Conservation (phyloP, 2,113 vertebrate species). For the Pachycephala philippinensis region DNA sequence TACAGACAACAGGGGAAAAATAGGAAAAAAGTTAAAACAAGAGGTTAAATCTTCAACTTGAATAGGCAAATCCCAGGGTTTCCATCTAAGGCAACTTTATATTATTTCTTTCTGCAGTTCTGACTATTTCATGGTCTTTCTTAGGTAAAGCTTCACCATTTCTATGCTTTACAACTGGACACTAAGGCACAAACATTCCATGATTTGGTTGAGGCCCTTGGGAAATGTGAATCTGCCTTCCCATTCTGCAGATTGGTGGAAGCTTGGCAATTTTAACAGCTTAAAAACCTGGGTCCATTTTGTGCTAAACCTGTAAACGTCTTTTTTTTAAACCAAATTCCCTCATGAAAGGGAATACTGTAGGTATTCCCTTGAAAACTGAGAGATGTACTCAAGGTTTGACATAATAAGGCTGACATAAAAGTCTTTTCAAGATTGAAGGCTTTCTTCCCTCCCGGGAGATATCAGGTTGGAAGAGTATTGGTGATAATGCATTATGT, state of each 20-base stretch:
- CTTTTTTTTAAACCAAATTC: background rate
- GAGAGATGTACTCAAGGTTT: background rate
- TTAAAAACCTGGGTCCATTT: background rate
- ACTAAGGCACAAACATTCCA: background rate
- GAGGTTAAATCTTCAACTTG: background rate
- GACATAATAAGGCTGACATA: background rate
- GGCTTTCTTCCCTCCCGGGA: background rate
- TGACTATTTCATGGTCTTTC: background rate
- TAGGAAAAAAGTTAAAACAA: background rate
- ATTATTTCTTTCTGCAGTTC: background rate
- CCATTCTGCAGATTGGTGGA: background rate
- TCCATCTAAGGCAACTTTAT: background rate
- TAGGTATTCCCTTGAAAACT: background rate
- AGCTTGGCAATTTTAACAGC: background rate
- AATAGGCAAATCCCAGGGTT: background rate
- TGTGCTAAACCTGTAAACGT: background rate
- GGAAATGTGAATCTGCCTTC: background rate
- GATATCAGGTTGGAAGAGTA: background rate
- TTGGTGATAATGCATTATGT: slow-evolving; percentile 27
- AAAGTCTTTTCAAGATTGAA: background rate
- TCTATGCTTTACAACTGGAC: background rate
- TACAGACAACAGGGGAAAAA: background rate
- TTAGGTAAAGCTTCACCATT: background rate
- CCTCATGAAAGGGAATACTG: background rate
- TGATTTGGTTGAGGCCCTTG: background rate